phyloP scores from a whole-genome alignment of 2,113 vertebrate genomes.

The Isichthys henryi region DNA sequence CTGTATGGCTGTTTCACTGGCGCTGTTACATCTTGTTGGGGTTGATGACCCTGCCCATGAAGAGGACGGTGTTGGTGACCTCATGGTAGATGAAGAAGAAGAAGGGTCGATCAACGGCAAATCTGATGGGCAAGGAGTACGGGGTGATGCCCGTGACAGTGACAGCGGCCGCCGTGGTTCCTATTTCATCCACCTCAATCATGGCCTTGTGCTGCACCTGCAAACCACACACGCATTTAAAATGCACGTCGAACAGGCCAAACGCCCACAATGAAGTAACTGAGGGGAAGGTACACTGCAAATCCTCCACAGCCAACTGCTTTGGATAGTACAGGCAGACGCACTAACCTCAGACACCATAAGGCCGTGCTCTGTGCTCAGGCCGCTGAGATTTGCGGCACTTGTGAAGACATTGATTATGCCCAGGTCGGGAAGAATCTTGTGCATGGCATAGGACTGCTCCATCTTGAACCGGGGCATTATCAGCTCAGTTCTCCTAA shows the following conservation, averaged over 20 bases:
- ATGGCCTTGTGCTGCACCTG: slow-evolving; percentile 79
- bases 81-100: slow-evolving; percentile 87
- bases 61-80: slow-evolving; percentile 68
- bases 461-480: slow-evolving; percentile 85
- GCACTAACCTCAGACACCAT: slow-evolving; percentile 72
- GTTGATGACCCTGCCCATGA: slow-evolving; percentile 81
- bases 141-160: slow-evolving; percentile 63
- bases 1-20: neutral
- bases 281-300: neutral
- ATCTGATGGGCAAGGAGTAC: slow-evolving; percentile 61
- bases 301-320: neutral
- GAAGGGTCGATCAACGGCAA: slow-evolving; percentile 71
- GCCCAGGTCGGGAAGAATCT: slow-evolving; percentile 69
- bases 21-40: slow-evolving; percentile 54
- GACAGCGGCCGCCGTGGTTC: slow-evolving; percentile 67
- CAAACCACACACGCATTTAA: neutral
- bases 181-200: slow-evolving; percentile 76
- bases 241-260: neutral
- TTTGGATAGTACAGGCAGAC: neutral
- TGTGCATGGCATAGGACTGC: slow-evolving; percentile 72
- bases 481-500: slow-evolving; percentile 73
- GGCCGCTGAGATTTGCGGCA: slow-evolving; percentile 65
- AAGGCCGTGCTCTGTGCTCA: slow-evolving; percentile 53
- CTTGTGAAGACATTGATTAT: slow-evolving; percentile 64
- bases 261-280: neutral